These are phyloP conservation scores for Hydrotaea diabolus DNA, from an alignment of 2,888 invertebrate species.

Conservation along the genomic window DNA sequence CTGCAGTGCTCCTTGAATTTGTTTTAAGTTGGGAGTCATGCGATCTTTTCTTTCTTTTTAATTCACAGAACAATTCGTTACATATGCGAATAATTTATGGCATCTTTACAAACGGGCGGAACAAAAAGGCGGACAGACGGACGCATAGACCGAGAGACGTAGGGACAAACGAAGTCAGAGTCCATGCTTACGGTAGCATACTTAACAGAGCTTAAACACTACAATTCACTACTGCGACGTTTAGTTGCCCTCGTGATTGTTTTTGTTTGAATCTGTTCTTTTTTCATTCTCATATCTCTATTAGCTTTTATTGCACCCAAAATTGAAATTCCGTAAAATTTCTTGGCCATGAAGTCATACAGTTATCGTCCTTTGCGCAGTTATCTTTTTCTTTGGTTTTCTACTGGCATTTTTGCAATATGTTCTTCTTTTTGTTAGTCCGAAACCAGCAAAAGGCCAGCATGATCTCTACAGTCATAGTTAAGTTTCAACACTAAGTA, in stretches of 20 bases:
- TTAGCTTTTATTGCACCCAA: too few species aligned
- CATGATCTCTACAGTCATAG: too few species aligned
- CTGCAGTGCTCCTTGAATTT: conserved; percentile 2
- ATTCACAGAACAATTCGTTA: conserved; percentile 15
- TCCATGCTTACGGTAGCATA: conserved; percentile 49
- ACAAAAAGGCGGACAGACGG: background rate
- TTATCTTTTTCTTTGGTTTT: too few species aligned
- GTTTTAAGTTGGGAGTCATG: conserved; percentile 11
- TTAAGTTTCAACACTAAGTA: too few species aligned
- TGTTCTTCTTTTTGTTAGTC: too few species aligned
- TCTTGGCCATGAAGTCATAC: too few species aligned
- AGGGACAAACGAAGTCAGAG: too few species aligned
- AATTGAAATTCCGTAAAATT: too few species aligned
- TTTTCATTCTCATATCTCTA: background rate
- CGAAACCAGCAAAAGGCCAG: too few species aligned
- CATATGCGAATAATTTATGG: conserved; percentile 36
- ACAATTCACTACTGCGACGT: conserved; percentile 39
- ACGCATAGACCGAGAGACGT: background rate
- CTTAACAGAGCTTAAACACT: conserved; percentile 56
- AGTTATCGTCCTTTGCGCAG: too few species aligned
- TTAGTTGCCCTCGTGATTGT: background rate
- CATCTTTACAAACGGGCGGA: background rate
- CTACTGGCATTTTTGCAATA: too few species aligned
- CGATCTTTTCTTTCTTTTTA: background rate
- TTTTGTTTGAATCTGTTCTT: background rate